Conservation (phyloP, 2,113 vertebrate species). For the Plestiodon gilberti region DNA sequence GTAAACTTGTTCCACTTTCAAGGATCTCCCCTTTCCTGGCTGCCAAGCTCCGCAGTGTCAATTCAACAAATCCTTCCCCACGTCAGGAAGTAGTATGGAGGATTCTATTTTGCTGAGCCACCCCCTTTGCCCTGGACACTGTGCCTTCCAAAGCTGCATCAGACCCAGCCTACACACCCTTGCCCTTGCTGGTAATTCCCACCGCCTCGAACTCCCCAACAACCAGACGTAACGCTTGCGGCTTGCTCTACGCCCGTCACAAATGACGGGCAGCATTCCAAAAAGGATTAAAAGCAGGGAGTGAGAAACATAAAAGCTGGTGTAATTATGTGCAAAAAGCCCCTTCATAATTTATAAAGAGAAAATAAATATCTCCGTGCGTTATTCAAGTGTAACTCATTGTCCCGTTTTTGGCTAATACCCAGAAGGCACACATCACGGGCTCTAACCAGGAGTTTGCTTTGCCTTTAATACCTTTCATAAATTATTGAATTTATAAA, state of each 20-base stretch:
- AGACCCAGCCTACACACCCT: fast-evolving
- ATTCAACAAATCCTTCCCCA: neutral
- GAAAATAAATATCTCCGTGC: constrained; percentile 71
- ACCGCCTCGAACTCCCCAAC: neutral
- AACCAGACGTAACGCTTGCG: neutral
- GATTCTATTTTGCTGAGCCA: neutral
- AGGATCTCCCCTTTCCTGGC: neutral
- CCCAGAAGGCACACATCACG: constrained; percentile 65
- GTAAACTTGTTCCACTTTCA: neutral
- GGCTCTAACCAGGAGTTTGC: constrained; percentile 57
- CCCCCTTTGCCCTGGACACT: neutral
- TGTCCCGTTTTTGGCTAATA: constrained; percentile 71
- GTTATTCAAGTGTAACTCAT: constrained; percentile 70
- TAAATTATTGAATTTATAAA: constrained; percentile 78
- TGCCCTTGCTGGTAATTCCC: neutral
- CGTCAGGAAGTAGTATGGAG: neutral
- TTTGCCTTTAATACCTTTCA: constrained; percentile 73
- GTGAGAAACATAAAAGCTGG: constrained; percentile 66
- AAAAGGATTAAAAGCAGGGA: constrained; percentile 72
- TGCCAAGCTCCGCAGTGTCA: neutral
- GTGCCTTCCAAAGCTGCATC: fast-evolving
- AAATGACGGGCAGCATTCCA: constrained; percentile 59
- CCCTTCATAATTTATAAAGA: constrained; percentile 75
- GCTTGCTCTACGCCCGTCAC: constrained; percentile 30
- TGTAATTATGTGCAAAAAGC: constrained; percentile 75